phyloP scores from a whole-genome alignment of 2,888 invertebrate species.

The Lycocerus yunnanus region DNA sequence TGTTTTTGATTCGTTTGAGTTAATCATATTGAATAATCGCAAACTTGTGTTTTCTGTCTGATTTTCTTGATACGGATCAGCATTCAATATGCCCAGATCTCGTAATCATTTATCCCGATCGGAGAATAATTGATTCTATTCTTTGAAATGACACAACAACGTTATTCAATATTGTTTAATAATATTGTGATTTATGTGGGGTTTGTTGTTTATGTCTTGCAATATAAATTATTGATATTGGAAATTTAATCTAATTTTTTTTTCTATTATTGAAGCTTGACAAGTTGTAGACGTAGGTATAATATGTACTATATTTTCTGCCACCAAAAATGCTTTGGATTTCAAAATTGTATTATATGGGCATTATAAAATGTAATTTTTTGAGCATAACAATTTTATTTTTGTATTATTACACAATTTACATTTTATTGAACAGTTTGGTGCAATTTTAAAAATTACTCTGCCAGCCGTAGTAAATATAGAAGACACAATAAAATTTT shows the following conservation, averaged over 20 bases:
- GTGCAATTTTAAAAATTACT: conserved; percentile 5
- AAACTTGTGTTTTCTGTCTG: conserved; percentile 13
- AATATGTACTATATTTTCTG: no score
- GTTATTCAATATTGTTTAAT: conserved; percentile 17
- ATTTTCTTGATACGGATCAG: conserved; percentile 45
- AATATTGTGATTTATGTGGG: conserved; percentile 16
- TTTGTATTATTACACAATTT: neutral
- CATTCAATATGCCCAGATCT: conserved; percentile 44
- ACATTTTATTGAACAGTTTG: neutral
- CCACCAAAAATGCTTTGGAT: no score
- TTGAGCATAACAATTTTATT: neutral
- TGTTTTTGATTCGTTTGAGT: conserved; percentile 6
- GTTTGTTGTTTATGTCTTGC: conserved; percentile 2
- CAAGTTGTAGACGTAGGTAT: no score
- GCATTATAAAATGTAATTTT: neutral
- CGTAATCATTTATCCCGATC: conserved; percentile 47
- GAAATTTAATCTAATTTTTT: neutral
- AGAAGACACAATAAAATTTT: conserved; percentile 10
- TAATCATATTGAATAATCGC: conserved; percentile 27
- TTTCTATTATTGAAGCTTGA: neutral
- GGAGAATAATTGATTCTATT: conserved; percentile 50
- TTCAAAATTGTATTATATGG: neutral
- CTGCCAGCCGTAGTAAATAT: conserved; percentile 1
- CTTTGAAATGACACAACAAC: conserved; percentile 41
- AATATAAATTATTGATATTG: neutral